Evolutionary conservation across 2,888 invertebrate species (phyloP).

Genomic region (Prenolepis imparis): DNA sequence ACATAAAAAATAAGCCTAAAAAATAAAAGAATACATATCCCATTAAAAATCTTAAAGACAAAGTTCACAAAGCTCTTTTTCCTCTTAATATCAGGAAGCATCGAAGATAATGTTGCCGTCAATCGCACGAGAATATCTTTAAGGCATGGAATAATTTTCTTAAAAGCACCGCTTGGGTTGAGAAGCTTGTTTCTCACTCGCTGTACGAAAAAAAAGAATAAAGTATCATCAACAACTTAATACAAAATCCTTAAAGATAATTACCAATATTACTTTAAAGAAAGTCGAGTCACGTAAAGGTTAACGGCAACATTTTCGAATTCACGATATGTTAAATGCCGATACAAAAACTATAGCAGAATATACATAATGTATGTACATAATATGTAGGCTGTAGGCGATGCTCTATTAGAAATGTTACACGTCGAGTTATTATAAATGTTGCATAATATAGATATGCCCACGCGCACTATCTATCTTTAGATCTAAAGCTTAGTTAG

Average conservation of each 20-base stretch:
- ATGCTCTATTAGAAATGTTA: not conserved
- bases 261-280: slow-evolving; percentile 22
- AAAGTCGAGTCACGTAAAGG: not conserved
- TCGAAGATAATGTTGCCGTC: slow-evolving; percentile 35
- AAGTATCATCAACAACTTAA: slow-evolving; percentile 38
- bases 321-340: not conserved
- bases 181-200: slow-evolving; percentile 13
- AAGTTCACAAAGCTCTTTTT: slow-evolving; percentile 31
- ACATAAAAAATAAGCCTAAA: not conserved
- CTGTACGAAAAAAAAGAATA: slow-evolving; percentile 12
- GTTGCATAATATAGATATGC: not conserved
- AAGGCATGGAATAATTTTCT: slow-evolving; percentile 51
- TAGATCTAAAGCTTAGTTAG: slow-evolving; percentile 24
- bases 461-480: slow-evolving; percentile 25
- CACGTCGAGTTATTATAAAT: not conserved
- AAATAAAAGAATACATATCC: not conserved
- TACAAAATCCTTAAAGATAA: slow-evolving; percentile 30
- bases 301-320: not conserved
- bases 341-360: not conserved
- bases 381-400: not conserved
- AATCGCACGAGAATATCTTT: slow-evolving; percentile 36
- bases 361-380: no score
- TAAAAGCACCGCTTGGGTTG: slow-evolving; percentile 41
- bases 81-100: slow-evolving; percentile 5
- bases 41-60: slow-evolving; percentile 29